Evolutionary conservation across 2,113 vertebrate species (phyloP).

Genomic region (Rhynchomys soricoides): DNA sequence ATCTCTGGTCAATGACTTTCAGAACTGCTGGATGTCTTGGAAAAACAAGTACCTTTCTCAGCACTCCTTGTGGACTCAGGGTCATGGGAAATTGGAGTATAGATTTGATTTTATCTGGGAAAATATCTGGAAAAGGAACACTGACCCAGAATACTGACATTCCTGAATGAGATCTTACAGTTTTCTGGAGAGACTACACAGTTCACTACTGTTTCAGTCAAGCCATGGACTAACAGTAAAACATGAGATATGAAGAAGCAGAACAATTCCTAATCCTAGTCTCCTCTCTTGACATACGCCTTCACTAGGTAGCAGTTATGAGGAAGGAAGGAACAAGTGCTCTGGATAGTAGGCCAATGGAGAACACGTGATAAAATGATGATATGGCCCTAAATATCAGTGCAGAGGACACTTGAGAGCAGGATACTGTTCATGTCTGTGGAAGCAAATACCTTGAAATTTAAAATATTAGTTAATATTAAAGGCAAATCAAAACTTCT

Average conservation of each 20-base stretch:
- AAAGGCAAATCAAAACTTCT: conserved; percentile 10
- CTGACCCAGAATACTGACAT: not conserved
- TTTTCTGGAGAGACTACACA: not conserved
- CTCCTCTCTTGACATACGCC: not conserved
- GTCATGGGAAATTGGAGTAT: not conserved
- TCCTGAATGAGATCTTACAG: not conserved
- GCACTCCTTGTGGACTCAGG: not conserved
- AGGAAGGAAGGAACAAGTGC: not conserved
- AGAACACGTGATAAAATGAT: not conserved
- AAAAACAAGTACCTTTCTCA: not conserved
- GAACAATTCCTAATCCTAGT: not conserved
- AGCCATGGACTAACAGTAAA: not conserved
- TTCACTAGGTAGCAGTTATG: not conserved
- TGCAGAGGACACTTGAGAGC: not conserved
- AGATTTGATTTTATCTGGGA: not conserved
- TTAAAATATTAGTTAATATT: not conserved
- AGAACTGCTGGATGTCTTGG: not conserved
- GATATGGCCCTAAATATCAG: not conserved
- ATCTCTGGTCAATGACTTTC: not conserved
- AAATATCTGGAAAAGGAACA: not conserved
- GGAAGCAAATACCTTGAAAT: not conserved
- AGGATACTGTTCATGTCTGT: not conserved
- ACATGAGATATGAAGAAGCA: not conserved
- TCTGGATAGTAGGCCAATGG: not conserved
- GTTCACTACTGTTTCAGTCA: not conserved